These are phyloP conservation scores for Simalia tracyae DNA, from an alignment of 2,797 vertebrate genomes.

Conservation along the genomic window DNA sequence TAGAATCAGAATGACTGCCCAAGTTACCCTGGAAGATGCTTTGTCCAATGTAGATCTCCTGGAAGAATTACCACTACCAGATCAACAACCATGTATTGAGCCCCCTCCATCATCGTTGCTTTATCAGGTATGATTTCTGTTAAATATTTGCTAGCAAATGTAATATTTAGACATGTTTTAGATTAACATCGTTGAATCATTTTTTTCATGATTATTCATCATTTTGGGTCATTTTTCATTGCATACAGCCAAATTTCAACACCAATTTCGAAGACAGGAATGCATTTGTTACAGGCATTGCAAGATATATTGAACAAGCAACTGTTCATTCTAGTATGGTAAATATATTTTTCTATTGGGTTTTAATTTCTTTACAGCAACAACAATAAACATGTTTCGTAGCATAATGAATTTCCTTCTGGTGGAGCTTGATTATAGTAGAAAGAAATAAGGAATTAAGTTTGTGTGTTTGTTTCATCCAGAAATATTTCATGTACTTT, in stretches of 20 bases:
- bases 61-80: conserved; percentile 79
- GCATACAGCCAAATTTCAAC: conserved; percentile 93
- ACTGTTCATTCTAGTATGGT: conserved; percentile 98
- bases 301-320: conserved; percentile 97
- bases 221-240: neutral
- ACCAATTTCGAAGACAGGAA: conserved; percentile 99
- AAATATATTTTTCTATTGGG: conserved; percentile 39
- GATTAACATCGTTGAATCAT: neutral
- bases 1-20: conserved; percentile 77
- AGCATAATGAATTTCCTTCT: conserved; percentile 83
- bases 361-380: neutral
- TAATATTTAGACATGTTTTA: neutral
- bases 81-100: conserved; percentile 82
- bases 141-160: neutral
- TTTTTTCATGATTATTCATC: neutral
- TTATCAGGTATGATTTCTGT: conserved; percentile 72
- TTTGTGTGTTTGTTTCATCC: neutral
- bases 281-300: conserved; percentile 97
- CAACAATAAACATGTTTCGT: neutral
- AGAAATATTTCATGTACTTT: neutral
- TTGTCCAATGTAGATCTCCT: conserved; percentile 83
- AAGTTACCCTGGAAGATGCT: conserved; percentile 81
- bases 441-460: conserved; percentile 1
- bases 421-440: neutral
- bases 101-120: conserved; percentile 80